phyloP scores from a whole-genome alignment of 1,140 invertebrate species.

The Teleogryllus occipitalis region DNA sequence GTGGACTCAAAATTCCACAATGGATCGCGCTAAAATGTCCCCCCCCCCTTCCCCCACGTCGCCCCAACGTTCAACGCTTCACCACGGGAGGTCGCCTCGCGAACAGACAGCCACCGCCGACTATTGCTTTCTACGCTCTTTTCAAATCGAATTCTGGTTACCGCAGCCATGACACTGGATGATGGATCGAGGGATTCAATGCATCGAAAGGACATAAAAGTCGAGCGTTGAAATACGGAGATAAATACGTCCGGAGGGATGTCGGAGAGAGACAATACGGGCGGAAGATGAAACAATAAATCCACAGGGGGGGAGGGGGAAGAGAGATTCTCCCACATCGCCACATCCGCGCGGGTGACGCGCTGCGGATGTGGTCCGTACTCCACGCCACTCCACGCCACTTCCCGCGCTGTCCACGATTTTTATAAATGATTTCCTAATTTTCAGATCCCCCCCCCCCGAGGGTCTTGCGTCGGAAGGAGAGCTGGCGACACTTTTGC shows the following conservation, averaged over 20 bases:
- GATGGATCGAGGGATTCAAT: neutral
- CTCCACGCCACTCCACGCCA: too few species aligned
- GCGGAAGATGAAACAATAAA: slow-evolving; percentile 4
- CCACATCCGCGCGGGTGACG: too few species aligned
- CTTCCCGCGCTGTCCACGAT: too few species aligned
- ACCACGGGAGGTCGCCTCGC: neutral
- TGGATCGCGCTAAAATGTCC: too few species aligned
- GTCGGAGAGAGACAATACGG: neutral
- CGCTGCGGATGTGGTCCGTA: too few species aligned
- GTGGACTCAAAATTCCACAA: too few species aligned
- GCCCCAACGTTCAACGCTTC: neutral
- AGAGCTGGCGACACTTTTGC: too few species aligned
- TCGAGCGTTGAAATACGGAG: neutral
- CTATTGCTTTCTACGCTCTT: neutral
- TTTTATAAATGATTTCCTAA: too few species aligned
- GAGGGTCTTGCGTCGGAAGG: too few species aligned
- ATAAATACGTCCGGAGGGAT: neutral
- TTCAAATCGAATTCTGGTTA: neutral
- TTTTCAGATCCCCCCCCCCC: too few species aligned
- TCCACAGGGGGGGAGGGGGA: neutral
- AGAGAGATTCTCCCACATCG: too few species aligned
- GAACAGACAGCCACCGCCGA: neutral
- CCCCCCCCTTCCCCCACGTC: too few species aligned
- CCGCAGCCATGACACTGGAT: neutral
- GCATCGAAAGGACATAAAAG: slow-evolving; percentile 4